phyloP scores from a whole-genome alignment of 2,797 vertebrate species.

The Tokudaia muenninki region DNA sequence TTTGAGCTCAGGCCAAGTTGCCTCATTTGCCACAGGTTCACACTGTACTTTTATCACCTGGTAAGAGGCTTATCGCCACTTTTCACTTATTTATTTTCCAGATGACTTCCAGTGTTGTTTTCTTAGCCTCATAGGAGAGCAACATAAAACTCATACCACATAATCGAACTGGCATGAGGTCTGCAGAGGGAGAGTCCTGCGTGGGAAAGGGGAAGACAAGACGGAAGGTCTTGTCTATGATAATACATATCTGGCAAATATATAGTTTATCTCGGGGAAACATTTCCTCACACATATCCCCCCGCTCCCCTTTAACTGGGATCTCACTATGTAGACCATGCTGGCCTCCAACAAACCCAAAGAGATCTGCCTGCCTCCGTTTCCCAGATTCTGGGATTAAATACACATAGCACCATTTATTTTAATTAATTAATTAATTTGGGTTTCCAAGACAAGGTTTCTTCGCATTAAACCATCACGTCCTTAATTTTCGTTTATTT shows the following conservation, averaged over 20 bases:
- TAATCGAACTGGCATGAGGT: not conserved
- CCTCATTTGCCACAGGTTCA: slow-evolving; percentile 15
- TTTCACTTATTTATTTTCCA: not conserved
- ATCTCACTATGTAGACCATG: not conserved
- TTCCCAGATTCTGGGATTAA: not conserved
- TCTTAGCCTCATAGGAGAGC: not conserved
- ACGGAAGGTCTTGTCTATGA: not conserved
- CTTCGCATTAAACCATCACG: not conserved
- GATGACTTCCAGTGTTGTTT: not conserved
- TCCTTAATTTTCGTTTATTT: not conserved
- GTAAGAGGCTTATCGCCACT: not conserved
- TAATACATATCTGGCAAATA: not conserved
- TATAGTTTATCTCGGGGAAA: not conserved
- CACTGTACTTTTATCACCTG: not conserved
- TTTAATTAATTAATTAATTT: not conserved
- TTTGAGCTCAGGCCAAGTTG: not conserved
- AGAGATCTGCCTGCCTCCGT: not conserved
- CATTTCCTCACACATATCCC: not conserved
- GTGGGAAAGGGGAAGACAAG: not conserved
- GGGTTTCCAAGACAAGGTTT: not conserved
- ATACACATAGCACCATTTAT: not conserved
- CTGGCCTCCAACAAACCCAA: not conserved
- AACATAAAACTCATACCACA: not conserved
- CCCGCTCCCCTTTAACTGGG: not conserved
- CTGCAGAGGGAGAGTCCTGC: not conserved